Conservation (phyloP, 2,113 vertebrate genomes). For the Megaptera novaeangliae region DNA sequence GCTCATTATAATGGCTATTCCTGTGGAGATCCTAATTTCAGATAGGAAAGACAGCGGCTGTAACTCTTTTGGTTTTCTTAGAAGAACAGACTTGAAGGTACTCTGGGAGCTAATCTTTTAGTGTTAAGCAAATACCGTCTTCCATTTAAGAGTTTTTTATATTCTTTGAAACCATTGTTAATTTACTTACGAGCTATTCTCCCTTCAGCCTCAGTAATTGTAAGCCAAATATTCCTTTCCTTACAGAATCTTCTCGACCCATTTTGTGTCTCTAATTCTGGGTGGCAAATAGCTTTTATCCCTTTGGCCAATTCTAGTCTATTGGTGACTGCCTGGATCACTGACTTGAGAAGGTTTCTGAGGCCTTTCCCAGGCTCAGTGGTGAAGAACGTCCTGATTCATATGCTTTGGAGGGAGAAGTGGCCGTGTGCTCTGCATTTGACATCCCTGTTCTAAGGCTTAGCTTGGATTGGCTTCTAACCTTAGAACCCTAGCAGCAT, state of each 20-base stretch:
- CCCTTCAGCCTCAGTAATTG: neutral
- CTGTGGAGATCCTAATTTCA: slow-evolving; percentile 53
- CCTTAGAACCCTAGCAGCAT: neutral
- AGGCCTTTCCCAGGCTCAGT: neutral
- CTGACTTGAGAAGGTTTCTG: neutral
- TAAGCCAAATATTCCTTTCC: neutral
- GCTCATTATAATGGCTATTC: slow-evolving; percentile 19
- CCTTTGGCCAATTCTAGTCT: neutral
- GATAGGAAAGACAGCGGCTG: slow-evolving; percentile 1
- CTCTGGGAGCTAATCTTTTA: neutral
- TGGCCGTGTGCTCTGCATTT: neutral
- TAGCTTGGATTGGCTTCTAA: slow-evolving; percentile 1
- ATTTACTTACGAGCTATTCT: slow-evolving; percentile 13
- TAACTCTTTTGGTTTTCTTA: slow-evolving; percentile 46
- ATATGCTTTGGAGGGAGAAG: neutral
- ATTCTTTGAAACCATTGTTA: slow-evolving; percentile 17
- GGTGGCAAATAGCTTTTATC: neutral
- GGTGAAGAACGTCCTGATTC: neutral
- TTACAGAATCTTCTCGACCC: neutral
- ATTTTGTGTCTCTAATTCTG: slow-evolving; percentile 9
- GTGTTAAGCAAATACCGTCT: neutral
- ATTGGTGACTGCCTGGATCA: neutral
- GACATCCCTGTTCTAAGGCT: neutral
- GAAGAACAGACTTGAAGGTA: neutral
- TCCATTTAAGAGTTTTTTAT: neutral